Percentiles rank a stretch among this genome's conserved stretches.
Conservation (phyloP, 2,888 invertebrate species). For the Lasioglossum lativentre region DNA sequence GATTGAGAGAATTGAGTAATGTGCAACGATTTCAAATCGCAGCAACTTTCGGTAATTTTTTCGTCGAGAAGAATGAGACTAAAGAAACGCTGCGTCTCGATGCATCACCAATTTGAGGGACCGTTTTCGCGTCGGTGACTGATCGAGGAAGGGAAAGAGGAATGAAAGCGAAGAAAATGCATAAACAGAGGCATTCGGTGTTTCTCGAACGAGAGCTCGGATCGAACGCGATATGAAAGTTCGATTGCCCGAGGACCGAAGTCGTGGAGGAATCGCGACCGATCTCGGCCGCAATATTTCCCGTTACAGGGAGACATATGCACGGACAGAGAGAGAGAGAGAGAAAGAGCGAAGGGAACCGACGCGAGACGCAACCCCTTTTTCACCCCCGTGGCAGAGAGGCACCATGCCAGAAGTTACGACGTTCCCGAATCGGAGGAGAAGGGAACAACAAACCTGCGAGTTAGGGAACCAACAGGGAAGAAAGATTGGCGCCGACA, state of each 20-base stretch:
- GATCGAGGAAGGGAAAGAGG: not conserved
- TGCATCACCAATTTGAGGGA: not conserved
- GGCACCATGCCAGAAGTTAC: conserved; percentile 72
- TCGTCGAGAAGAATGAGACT: no score
- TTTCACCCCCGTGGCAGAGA: conserved; percentile 11
- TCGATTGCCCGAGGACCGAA: conserved; percentile 4
- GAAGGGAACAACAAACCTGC: conserved; percentile 39
- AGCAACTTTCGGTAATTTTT: no score
- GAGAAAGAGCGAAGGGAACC: conserved; percentile 63
- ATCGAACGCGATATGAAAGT: not conserved
- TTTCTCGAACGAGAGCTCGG: not conserved
- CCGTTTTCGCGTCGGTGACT: not conserved
- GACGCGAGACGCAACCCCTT: conserved; percentile 9
- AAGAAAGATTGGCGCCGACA: conserved; percentile 78
- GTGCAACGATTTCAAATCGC: no score
- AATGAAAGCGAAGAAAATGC: not conserved
- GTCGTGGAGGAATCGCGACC: conserved; percentile 36
- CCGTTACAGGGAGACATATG: conserved; percentile 73
- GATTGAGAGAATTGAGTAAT: no score
- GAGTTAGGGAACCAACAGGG: conserved; percentile 40
- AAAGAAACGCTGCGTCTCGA: not conserved
- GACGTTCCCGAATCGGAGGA: conserved; percentile 45
- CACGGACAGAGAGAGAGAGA: conserved; percentile 48
- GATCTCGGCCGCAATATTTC: conserved; percentile 68
- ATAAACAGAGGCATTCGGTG: not conserved